phyloP scores from a whole-genome alignment of 2,888 invertebrate species.

The Polyommatus iphigenia region DNA sequence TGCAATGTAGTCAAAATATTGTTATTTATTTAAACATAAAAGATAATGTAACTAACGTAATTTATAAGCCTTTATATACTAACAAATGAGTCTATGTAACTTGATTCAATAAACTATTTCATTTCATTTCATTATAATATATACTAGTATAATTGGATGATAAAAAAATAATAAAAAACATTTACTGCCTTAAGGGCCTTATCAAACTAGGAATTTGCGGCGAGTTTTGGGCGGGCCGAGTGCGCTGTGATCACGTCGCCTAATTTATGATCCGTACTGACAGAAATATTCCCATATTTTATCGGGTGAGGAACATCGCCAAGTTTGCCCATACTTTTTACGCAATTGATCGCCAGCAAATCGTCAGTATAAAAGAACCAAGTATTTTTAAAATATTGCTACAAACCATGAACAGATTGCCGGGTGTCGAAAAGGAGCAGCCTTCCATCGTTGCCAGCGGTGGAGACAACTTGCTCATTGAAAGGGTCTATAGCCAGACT shows the following conservation, averaged over 20 bases:
- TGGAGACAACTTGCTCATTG: constrained; percentile 90
- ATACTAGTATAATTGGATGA: too few species aligned
- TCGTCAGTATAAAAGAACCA: background rate
- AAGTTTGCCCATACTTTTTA: too few species aligned
- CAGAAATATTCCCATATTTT: background rate
- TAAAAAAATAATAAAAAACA: too few species aligned
- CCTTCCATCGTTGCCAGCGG: constrained; percentile 95
- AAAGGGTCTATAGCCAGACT: constrained; percentile 92
- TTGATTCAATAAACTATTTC: too few species aligned
- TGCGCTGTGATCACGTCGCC: background rate
- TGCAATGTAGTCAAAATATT: too few species aligned
- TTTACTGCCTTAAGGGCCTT: too few species aligned
- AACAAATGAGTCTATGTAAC: too few species aligned
- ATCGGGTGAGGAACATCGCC: background rate
- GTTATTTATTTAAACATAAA: too few species aligned
- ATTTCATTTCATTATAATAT: too few species aligned
- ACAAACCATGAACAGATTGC: constrained; percentile 76
- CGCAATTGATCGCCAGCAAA: background rate
- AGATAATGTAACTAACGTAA: too few species aligned
- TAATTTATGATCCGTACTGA: background rate
- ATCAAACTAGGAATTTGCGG: too few species aligned
- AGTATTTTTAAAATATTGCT: background rate
- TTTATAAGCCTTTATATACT: too few species aligned
- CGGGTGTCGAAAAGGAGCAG: constrained; percentile 92
- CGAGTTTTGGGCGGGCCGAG: background rate